Evolutionary conservation across 2,888 invertebrate species (phyloP).

Genomic region (Oscheius sp.): DNA sequence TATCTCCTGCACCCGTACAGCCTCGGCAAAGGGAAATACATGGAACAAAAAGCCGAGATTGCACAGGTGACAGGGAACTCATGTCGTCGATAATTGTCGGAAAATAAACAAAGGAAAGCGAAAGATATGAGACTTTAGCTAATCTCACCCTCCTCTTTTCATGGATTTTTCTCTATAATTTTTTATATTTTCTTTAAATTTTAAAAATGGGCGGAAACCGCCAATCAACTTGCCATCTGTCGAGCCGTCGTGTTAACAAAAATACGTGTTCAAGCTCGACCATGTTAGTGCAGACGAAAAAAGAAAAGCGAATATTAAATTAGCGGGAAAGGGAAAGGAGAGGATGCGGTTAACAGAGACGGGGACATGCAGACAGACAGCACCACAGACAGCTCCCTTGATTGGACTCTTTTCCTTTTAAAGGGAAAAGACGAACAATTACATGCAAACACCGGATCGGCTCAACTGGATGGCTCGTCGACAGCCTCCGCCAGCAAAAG

Average conservation of each 20-base stretch:
- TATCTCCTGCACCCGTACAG: no score
- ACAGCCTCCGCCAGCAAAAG: constrained; percentile 25
- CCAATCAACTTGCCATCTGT: constrained; percentile 36
- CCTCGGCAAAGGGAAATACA: no score
- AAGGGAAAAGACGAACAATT: constrained; percentile 2
- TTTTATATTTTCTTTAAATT: not conserved
- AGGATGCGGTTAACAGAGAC: not conserved
- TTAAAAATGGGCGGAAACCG: not conserved
- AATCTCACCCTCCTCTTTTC: no score
- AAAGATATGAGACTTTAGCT: no score
- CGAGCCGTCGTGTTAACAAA: constrained; percentile 28
- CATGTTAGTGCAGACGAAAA: constrained; percentile 1
- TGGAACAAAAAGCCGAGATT: no score
- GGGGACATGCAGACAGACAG: not conserved
- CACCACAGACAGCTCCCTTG: constrained; percentile 22
- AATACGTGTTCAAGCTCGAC: constrained; percentile 8
- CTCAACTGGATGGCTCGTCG: constrained; percentile 39
- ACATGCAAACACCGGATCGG: not conserved
- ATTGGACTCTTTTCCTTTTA: not conserved
- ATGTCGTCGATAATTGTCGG: no score
- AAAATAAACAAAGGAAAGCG: no score
- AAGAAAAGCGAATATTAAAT: no score
- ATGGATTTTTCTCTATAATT: not conserved
- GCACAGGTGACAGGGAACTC: no score
- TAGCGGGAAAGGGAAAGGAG: not conserved